These are phyloP conservation scores for Epinephelus coioides DNA, from an alignment of 2,797 vertebrate species.

Conservation along the genomic window DNA sequence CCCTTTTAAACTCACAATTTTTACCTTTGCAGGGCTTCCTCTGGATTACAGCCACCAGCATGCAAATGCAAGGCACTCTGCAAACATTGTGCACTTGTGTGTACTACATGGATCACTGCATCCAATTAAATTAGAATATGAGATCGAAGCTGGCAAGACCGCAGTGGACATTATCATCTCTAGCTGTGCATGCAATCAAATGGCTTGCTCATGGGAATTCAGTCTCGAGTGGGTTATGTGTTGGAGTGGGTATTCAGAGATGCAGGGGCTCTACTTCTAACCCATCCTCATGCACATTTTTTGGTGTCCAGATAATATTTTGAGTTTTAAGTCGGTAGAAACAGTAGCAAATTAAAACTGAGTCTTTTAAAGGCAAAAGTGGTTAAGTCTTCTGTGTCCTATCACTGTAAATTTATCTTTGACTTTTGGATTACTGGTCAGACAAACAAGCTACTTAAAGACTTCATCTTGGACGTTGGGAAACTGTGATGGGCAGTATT, in stretches of 20 bases:
- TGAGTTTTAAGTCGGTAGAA: neutral
- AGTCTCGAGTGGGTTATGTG: slow-evolving; percentile 10
- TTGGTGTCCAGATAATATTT: neutral
- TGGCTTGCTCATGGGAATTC: slow-evolving; percentile 15
- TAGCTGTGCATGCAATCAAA: slow-evolving; percentile 35
- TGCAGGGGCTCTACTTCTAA: neutral
- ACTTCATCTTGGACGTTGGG: neutral
- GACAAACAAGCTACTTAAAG: neutral
- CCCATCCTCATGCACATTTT: neutral
- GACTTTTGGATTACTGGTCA: neutral
- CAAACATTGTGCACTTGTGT: slow-evolving; percentile 32
- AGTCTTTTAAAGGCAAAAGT: too few species aligned
- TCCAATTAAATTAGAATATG: slow-evolving; percentile 45
- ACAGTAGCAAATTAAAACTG: too few species aligned
- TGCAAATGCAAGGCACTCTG: slow-evolving; percentile 17
- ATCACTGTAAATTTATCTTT: too few species aligned
- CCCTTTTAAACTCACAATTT: neutral
- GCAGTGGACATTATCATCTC: slow-evolving; percentile 35
- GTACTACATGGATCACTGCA: slow-evolving; percentile 40
- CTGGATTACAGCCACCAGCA: slow-evolving; percentile 34
- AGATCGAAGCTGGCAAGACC: slow-evolving; percentile 27
- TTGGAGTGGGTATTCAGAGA: neutral
- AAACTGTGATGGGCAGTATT: neutral
- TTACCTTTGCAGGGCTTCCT: slow-evolving; percentile 2
- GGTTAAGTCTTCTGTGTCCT: too few species aligned